Base-by-base conservation (phyloP, 1,140 invertebrate species). In the Dendroctonus ponderosae region DNA sequence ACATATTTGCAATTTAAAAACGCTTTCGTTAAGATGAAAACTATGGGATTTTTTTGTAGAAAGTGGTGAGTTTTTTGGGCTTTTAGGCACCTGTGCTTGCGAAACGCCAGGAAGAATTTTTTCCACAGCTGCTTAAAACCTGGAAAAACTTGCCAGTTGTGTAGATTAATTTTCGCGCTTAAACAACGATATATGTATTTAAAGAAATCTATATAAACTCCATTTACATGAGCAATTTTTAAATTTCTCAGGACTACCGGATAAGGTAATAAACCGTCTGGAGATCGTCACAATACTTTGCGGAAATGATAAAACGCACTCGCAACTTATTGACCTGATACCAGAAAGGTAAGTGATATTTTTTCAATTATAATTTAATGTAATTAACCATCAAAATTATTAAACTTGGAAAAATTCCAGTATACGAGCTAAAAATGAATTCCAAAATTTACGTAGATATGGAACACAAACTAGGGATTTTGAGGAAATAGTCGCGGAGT, bases 271-370 rank as follows among this genome's bases (percentile, higher is more conserved):
- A 15, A 79, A 80, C 70, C 84, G 92, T 51, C 81, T 96, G 60
- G 96, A 98, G 84, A 96, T 98, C 84, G 90, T 95, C 9, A 93
- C 94, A 4, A 79, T 98, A 37, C 80, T 98, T 48, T 95, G 94
- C 73, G 94, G 96, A 79, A 88, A 89, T 50, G 95, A 98, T 79
- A 93, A 96, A 79, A 97, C 95, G 2, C 95, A 98, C 80, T 96
- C 92, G 71, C 94, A 97, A 77, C 81, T 98, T 14, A 90, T 96
- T 80, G 95, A 98, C 78, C 80, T 94, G 40, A 95, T 98, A 91
- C 96, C 96, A 0, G 95, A 98, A 81, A 85, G 66, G 66, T 65
- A 54, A 7, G n/a, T 42, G 1, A 48, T 60, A 7, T 53, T 54
- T 15, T 6, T 52, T 52, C 5, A 26, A 12, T 9, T 37, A 26